Percentiles rank a stretch among this genome's conserved stretches.
Evolutionary conservation across 2,888 invertebrate species (phyloP).

Genomic region (Torymus texanus): DNA sequence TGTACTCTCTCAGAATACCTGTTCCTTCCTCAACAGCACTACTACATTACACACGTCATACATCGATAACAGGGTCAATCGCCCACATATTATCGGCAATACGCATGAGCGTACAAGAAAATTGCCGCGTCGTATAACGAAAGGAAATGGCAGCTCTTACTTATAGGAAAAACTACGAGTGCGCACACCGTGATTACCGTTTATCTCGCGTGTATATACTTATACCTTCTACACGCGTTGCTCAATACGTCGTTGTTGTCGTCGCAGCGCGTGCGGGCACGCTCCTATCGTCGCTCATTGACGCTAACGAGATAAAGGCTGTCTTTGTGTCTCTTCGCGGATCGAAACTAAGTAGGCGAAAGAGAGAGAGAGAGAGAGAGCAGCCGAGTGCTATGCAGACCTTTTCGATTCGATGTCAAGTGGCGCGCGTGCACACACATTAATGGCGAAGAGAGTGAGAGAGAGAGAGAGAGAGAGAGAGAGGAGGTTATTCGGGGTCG

Average conservation of each 20-base stretch:
- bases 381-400: too few species aligned
- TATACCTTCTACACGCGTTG: too few species aligned
- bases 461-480: too few species aligned
- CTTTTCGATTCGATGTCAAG: too few species aligned
- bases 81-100: constrained; percentile 38
- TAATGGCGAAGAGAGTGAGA: too few species aligned
- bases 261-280: too few species aligned
- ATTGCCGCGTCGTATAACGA: not conserved
- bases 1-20: too few species aligned
- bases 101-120: constrained; percentile 19
- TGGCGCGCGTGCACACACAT: too few species aligned
- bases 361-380: too few species aligned
- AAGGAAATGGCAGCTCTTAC: constrained; percentile 45
- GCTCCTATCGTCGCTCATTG: constrained; percentile 19
- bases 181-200: constrained; percentile 28
- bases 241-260: not conserved
- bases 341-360: too few species aligned
- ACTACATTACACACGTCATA: not conserved
- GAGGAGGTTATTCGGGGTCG: too few species aligned
- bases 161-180: constrained; percentile 17
- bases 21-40: not conserved
- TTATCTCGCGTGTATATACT: constrained; percentile 13
- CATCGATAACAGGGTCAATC: constrained; percentile 35
- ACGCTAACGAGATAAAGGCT: constrained; percentile 36
- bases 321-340: too few species aligned